Evolutionary conservation across 2,797 vertebrate genomes (phyloP), one percentile per base, ranked within the genome.

Genomic region (Gymnoscopelus microlampas): DNA sequence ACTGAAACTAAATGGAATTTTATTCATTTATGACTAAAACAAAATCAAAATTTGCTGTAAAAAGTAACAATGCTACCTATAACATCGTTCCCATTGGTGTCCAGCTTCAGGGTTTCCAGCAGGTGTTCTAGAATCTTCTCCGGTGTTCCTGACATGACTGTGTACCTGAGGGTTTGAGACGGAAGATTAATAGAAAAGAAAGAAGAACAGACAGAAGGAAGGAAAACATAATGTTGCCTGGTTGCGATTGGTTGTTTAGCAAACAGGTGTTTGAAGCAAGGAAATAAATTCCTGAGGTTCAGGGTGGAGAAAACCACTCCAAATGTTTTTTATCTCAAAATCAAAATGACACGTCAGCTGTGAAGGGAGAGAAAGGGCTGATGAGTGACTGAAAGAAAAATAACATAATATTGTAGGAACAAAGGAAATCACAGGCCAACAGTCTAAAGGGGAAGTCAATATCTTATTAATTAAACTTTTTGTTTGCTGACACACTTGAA

Each of bases 101-200:
- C 97, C 53, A 97, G 80, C 83, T 95, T 90, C 78, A 98, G 87
- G 8, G 94, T 95, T 85, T 98, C 97, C 88, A 99, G 81, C 5
- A 99, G 91, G 73, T 98, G 95, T 61, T 98, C 97, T 9, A 99
- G 91, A 87, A 99, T 97, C 90, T 99, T 99, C 92, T 99, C 98
- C 0, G 98, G 96, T 0, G 97, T 95, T 76, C 97, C 98, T 0
- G 97, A 96, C 95, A 99, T 95, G 55, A 99, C 96, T 0, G 93
- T 95, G 81, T 97, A 99, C 89, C 98, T 99, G 86, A 5, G 11
- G 68, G 74, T 60, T 51, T 54, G 4, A 65, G 24, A 35, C 19
- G 65, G 13, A 23, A 48, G 12, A 55, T n/a, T 15, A 19, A 55
- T n/a, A 55, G 53, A 55, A 15, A 61, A 23, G 57, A 10, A 54